A percentile compares a stretch with the other conserved stretches of the same genome.
These are phyloP conservation scores for Zaprionus lachaisei DNA, from an alignment of 1,140 invertebrate species.

Conservation along the genomic window DNA sequence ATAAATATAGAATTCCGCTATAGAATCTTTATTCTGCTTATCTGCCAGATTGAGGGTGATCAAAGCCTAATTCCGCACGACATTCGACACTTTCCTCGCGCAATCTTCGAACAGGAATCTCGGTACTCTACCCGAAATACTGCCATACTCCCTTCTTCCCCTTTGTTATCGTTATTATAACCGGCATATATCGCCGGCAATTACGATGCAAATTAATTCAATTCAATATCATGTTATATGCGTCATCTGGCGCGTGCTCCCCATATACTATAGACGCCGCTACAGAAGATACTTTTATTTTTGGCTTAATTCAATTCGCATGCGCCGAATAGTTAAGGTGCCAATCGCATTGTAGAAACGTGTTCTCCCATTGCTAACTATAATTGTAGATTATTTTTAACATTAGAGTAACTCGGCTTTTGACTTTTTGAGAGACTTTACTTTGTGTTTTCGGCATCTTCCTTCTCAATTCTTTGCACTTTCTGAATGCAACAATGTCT, in stretches of 20 bases:
- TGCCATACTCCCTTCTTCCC: neutral
- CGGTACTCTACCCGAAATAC: neutral
- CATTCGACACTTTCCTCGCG: neutral
- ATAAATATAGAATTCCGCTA: neutral
- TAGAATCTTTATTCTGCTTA: neutral
- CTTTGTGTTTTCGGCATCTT: no score
- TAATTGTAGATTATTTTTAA: neutral
- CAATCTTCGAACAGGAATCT: neutral
- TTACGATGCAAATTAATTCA: neutral
- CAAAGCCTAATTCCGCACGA: neutral
- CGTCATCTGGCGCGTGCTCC: conserved; percentile 11
- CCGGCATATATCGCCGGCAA: neutral
- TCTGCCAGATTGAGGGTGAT: neutral
- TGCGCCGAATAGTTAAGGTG: neutral
- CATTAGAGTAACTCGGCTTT: neutral
- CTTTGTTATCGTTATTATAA: neutral
- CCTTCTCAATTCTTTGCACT: no score
- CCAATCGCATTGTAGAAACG: neutral
- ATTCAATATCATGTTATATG: neutral
- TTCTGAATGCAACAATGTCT: neutral
- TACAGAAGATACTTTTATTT: neutral
- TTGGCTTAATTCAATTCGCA: neutral
- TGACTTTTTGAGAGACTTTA: neutral
- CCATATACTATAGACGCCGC: neutral
- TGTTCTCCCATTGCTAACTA: neutral